These are phyloP conservation scores for Anisognathus igniventris DNA, from an alignment of 2,797 vertebrate genomes.

Conservation along the genomic window DNA sequence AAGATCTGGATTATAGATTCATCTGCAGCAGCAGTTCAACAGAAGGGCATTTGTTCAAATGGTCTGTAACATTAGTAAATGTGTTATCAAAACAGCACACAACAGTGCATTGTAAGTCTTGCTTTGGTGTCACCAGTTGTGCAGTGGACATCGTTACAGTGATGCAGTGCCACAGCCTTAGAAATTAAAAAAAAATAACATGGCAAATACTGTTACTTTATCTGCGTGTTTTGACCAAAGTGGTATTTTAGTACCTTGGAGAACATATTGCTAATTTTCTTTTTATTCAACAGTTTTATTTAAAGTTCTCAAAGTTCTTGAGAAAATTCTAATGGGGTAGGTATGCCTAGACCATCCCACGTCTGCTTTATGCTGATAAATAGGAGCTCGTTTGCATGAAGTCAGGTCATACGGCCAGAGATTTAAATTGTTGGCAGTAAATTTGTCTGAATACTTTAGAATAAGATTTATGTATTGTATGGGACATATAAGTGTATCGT, in stretches of 20 bases:
- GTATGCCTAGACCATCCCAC: not conserved
- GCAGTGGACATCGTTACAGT: fast-evolving
- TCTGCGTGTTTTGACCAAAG: not conserved
- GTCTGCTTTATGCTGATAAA: not conserved
- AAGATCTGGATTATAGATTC: constrained; percentile 30
- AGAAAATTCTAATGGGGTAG: not conserved
- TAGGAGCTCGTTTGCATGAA: not conserved
- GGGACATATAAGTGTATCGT: not conserved
- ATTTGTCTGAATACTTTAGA: not conserved
- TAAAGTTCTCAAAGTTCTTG: not conserved
- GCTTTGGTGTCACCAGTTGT: not conserved
- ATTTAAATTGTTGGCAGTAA: not conserved
- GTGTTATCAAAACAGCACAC: not conserved
- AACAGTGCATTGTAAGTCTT: not conserved
- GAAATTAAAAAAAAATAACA: fast-evolving
- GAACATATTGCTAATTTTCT: not conserved
- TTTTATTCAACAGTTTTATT: not conserved
- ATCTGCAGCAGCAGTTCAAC: constrained; percentile 10
- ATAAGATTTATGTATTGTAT: not conserved
- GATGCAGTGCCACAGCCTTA: not conserved
- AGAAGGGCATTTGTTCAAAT: constrained; percentile 27
- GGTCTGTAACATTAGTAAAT: not conserved
- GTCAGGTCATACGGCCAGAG: not conserved
- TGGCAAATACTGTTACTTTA: not conserved
- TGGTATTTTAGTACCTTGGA: not conserved